Evolutionary conservation across 2,888 invertebrate genomes (phyloP), one percentile per base, ranked within the genome.

Genomic region (Amphipyra berbera): DNA sequence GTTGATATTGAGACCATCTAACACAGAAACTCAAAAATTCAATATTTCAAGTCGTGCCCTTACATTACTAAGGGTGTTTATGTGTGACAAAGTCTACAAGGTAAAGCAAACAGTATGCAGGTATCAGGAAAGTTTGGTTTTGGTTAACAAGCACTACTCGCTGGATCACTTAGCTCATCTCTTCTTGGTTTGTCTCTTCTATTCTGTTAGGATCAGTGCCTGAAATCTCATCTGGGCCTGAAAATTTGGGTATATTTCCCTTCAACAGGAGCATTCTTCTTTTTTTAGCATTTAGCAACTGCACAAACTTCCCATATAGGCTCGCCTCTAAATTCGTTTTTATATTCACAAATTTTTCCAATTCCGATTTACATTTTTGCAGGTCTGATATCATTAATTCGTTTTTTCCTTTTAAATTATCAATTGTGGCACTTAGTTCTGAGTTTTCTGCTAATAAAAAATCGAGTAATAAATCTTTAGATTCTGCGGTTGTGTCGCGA

Each of bases 201-300:
- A 30, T n/a, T 12, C 12, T 27, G 38, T 12, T 47, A 7, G 46
- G 10, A 9, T 57, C 62, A 42, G 42, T 40, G 35, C 27, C 46
- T n/a, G 41, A 14, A 10, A 45, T 7, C 8, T 58, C 44, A 0
- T 55, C 68, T 8, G 56, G 13, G 9, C 73, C 68, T 4, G 67
- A 62, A 38, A 78, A 70, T n/a, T 82, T 84, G 12, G 80, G 74
- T 48, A 93, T 57, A 45, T 81, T 81, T 15, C 88, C 84, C 82
- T 94, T 90, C 27, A 95, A 79, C 8, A 88, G 44, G 46, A 85
- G 68, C 55, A 94, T 93, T 68, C 91, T 86, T 61, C 73, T 84
- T 69, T 94, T 94, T 67, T 94, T 94, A 10, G 86, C 75, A 79
- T 94, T 94, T 27, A 94, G 75, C 37, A 94, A 61, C 50, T 89